Evolutionary conservation across 1,140 invertebrate genomes (phyloP), one percentile per base, ranked within the genome.

Genomic region (Leptinotarsa defecta): DNA sequence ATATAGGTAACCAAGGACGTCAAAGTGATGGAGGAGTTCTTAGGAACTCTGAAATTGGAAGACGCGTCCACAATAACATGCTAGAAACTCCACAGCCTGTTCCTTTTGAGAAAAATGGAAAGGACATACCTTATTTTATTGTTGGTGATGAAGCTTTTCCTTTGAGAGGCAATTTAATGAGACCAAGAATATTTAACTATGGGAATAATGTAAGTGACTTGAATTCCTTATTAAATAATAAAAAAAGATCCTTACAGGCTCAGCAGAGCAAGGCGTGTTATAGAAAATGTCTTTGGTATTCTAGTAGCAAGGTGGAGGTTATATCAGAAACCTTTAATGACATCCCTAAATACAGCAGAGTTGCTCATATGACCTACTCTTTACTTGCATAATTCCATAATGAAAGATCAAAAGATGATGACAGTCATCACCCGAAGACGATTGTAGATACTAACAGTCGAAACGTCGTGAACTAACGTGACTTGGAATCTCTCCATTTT

Each of bases 101-200:
- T n/a, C 27, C 43, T n/a, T 5, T 70, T 48, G 68, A 48, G n/a
- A 1, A 43, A 19, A 17, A 22, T 48, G 68, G 48, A 69, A 49
- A 70, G 4, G 19, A 24, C n/a, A 48, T 48, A 48, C 13, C 15
- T 22, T 70, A 70, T 22, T 70, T 19, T 20, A 19, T 48, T 17
- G 48, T 70, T 15, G 70, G 17, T 17, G 49, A 71, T 61, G 70
- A 57, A 27, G 70, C 49, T 20, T 71, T 71, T 13, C 70, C 49
- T 22, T 20, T 71, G 57, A 22, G 48, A 11, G 6, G 4, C 1
- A 57, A 57, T 27, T 20, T 71, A n/a, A 61, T 71, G 70, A 57
- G 70, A 61, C 70, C 68, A 70, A 19, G 6, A 20, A 19, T 70
- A 48, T 70, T 70, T 13, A 70, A 70, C 22, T 52, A 70, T 52